Evolutionary conservation across 2,888 invertebrate genomes (phyloP), one percentile per base, ranked within the genome.

Genomic region (Coenonympha glycerion): DNA sequence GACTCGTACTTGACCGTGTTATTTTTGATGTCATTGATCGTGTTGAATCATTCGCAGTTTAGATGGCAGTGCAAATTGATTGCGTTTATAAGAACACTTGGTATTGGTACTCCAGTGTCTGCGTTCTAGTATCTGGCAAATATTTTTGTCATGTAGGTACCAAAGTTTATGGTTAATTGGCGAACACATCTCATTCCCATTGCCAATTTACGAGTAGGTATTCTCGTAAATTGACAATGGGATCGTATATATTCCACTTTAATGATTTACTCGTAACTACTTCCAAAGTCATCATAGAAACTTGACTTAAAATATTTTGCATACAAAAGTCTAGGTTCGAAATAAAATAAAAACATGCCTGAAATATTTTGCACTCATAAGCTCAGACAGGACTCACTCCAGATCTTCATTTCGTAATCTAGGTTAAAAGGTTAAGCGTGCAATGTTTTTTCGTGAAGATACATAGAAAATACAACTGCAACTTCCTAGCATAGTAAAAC

Each of bases 11-110:
- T 2, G n/a, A 11, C 2, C n/a, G 11, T 22, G 19, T 37, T 37
- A 47, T 26, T 41, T 42, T 47, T 26, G 49, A 34, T 47, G 53
- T 53, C 53, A 53, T 50, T 50, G 53, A 53, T 49, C 53, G 41
- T 28, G 42, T 47, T 42, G 39, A 39, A 44, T 39, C 46, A 47
- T 47, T 49, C 24, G 40, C n/a, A n/a, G n/a, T n/a, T n/a, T n/a
- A n/a, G 33, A 11, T 30, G 13, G 34, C 46, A 31, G 47, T 44
- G 33, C 50, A 47, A 47, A 42, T 49, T 47, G 8, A 46, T 41
- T 21, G 24, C 28, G 36, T n/a, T 31, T 18, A 28, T 48, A 24
- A 36, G 21, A 8, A 26, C 34, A 22, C 9, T 42, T 16, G 30
- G 19, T n/a, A 26, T 16, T 37, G 6, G 6, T 24, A 18, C 22